Evolutionary conservation across 2,888 invertebrate genomes (phyloP), one percentile per base, ranked within the genome.

Genomic region (Ashinkailepas kermadecensis): DNA sequence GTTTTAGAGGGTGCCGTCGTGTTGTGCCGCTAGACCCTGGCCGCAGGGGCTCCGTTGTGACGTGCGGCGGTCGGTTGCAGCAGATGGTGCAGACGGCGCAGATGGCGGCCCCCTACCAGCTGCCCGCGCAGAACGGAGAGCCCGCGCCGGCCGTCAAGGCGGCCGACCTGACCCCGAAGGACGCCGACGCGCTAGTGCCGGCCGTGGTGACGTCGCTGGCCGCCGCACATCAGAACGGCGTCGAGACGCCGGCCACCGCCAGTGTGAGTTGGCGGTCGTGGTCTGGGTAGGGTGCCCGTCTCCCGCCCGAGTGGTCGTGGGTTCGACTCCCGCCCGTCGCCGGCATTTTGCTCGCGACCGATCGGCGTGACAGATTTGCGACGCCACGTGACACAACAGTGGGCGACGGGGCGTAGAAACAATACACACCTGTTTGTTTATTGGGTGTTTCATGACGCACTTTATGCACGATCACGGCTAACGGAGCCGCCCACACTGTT

Each of bases 51-150:
- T 39, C 39, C 39, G 39, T 39, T 39, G 39, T 39, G 39, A 39
- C 39, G 39, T 39, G 39, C 39, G 1, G 39, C 39, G 39, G 1
- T 39, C 39, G 39, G 85, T 93, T 92, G 65, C 92, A 95, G 95
- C 95, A 95, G 91, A 94, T 95, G 94, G 95, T 95, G 90, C 95
- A 95, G 90, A 93, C 94, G 90, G 94, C 94, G 88, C 70, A 70
- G 70, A 93, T 94, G 86, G 87, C 88, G 83, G 88, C 88, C 81
- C 87, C 88, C 67, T 87, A 87, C 85, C 86, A 85, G 70, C 39
- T 70, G 85, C 88, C 88, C 86, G 86, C 88, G 82, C 86, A 86
- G 83, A 86, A 86, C 82, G 86, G 86, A 82, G 86, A 86, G 81
- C 91, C 92, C 59, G 83, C 84, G 39, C 39, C 39, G 57, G 83